phyloP scores from a whole-genome alignment of 1,140 invertebrate species.

The Cryptotermes secundus region DNA sequence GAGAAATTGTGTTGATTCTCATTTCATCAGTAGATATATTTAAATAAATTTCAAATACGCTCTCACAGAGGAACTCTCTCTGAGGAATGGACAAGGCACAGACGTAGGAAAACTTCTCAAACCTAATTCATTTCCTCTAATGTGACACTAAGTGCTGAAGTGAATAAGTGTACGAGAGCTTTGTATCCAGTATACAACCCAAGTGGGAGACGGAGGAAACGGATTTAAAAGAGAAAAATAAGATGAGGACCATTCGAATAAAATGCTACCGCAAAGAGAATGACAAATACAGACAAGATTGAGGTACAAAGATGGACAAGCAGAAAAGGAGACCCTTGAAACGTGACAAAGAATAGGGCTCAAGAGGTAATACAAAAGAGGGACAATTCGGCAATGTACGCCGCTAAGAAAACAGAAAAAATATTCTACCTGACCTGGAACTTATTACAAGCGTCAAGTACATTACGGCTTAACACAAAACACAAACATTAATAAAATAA shows the following conservation, averaged over 20 bases:
- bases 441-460: not conserved
- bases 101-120: no score
- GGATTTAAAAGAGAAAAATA: conserved; percentile 6
- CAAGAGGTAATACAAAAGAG: not conserved
- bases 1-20: no score
- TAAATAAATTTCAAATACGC: no score
- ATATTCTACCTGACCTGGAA: not conserved
- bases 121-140: not conserved
- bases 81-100: no score
- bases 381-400: not conserved
- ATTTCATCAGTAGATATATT: no score
- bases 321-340: not conserved
- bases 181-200: not conserved
- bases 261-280: not conserved
- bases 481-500: no score
- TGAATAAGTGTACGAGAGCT: not conserved
- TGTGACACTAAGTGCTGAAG: not conserved
- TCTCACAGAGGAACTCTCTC: no score
- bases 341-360: conserved; percentile 6
- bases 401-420: not conserved
- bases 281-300: not conserved
- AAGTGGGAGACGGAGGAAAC: not conserved
- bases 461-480: no score
- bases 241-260: conserved; percentile 1
- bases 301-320: not conserved